Evolutionary conservation across 2,113 vertebrate genomes (phyloP), one percentile per base, ranked within the genome.

Genomic region (Anoplopoma fimbria): DNA sequence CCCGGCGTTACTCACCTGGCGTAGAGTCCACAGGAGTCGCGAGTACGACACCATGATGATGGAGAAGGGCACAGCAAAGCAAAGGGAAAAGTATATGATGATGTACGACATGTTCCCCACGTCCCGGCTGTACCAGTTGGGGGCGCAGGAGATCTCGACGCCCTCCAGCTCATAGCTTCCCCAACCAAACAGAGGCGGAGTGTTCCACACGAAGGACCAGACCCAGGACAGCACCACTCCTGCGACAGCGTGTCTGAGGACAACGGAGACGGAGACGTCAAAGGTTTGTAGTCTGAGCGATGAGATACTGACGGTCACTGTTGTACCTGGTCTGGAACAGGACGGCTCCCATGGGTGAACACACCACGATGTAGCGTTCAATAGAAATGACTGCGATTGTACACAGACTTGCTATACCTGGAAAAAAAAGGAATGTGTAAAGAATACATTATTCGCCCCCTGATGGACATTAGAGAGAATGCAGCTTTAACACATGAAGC

Each of bases 171-270:
- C 92, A 70, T 87, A 96, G 57, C 94, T 94, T 34, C 95, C 95
- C 95, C 95, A 96, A 13, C 95, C 95, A 49, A 96, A 95, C 34
- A 96, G 92, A 9, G 95, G 95, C 0, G 95, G 94, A 0, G 93
- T 95, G 87, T 95, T 96, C 95, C 95, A 96, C 63, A 96, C 75
- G 31, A 96, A 95, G 0, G 95, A 96, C 95, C 95, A 96, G 25
- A 93, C 63, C 95, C 95, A 96, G 68, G 94, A 91, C 27, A 92
- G 72, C 4, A 91, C 88, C 36, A 95, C 91, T 10, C 94, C 95
- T 7, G 83, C 87, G 4, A 95, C 84, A 1, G 94, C 96, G 67
- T 95, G 94, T 71, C 89, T 93, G 71, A 57, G 45, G 75, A 47
- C 8, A 64, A 23, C 63, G 71, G 68, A 83, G 55, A 65, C 2